Conservation (phyloP, 2,888 invertebrate genomes). For the Muscina levida region DNA sequence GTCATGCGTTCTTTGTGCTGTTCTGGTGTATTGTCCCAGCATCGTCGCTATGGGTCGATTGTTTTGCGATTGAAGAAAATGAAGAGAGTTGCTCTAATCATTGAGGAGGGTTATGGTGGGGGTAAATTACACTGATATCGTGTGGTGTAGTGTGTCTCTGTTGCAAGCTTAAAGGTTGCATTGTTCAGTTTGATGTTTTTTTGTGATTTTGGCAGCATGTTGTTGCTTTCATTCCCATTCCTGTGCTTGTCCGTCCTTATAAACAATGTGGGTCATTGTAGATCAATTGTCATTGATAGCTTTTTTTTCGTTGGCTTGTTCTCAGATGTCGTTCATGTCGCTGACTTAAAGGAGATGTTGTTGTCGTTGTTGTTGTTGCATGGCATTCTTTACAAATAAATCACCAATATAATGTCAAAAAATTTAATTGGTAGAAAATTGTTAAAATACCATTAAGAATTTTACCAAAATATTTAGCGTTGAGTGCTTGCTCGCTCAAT, state of each 20-base stretch:
- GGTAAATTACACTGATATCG: constrained; percentile 28
- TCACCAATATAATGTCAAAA: constrained; percentile 60
- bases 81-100: neutral
- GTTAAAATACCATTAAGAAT: constrained; percentile 55
- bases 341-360: constrained; percentile 50
- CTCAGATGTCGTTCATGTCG: constrained; percentile 32
- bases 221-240: constrained; percentile 42
- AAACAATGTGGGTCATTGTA: constrained; percentile 65
- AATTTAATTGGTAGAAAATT: constrained; percentile 65
- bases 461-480: too few species aligned
- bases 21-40: neutral
- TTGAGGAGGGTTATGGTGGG: neutral
- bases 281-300: constrained; percentile 66
- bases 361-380: too few species aligned
- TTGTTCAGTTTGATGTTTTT: constrained; percentile 41
- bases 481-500: too few species aligned
- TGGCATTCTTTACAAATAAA: constrained; percentile 62
- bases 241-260: constrained; percentile 21
- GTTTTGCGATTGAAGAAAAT: neutral
- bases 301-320: constrained; percentile 49
- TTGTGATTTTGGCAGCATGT: constrained; percentile 58
- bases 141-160: constrained; percentile 42
- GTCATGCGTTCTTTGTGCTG: constrained; percentile 28
- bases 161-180: constrained; percentile 13
- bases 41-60: neutral